Conservation (phyloP, 2,113 vertebrate species). For the Catharus fuscescens region DNA sequence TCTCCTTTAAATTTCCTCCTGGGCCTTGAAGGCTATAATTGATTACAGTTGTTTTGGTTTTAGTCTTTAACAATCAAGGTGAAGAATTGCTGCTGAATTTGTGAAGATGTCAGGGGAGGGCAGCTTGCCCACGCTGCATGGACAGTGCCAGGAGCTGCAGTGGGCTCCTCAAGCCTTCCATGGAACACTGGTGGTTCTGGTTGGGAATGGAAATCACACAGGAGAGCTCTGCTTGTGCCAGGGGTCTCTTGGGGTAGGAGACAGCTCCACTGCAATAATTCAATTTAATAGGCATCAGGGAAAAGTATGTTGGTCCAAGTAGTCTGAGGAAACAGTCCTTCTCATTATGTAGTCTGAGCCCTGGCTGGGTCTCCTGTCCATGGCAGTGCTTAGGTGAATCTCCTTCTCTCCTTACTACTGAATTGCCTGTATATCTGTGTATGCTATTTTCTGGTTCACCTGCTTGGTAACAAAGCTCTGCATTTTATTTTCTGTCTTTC, state of each 20-base stretch:
- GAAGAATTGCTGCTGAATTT: constrained; percentile 23
- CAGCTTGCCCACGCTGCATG: not conserved
- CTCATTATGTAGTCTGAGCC: not conserved
- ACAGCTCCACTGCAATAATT: not conserved
- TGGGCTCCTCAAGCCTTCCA: not conserved
- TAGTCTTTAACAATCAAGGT: constrained; percentile 26
- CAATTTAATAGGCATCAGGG: not conserved
- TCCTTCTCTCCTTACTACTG: not conserved
- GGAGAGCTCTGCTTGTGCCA: not conserved
- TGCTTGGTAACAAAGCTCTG: not conserved
- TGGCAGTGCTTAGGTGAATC: not conserved
- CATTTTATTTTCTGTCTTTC: constrained; percentile 13
- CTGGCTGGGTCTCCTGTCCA: not conserved
- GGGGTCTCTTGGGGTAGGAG: not conserved
- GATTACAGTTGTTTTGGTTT: not conserved
- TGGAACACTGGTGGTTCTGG: not conserved
- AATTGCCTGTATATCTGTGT: not conserved
- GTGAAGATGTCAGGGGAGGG: not conserved
- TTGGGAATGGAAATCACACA: not conserved
- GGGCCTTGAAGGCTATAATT: not conserved
- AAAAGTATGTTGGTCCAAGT: not conserved
- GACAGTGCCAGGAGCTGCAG: not conserved
- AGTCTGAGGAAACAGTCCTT: not conserved
- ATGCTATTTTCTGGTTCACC: not conserved
- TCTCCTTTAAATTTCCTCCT: not conserved